phyloP scores from a whole-genome alignment of 1,140 invertebrate species.

The Sminthurides bifidus region DNA sequence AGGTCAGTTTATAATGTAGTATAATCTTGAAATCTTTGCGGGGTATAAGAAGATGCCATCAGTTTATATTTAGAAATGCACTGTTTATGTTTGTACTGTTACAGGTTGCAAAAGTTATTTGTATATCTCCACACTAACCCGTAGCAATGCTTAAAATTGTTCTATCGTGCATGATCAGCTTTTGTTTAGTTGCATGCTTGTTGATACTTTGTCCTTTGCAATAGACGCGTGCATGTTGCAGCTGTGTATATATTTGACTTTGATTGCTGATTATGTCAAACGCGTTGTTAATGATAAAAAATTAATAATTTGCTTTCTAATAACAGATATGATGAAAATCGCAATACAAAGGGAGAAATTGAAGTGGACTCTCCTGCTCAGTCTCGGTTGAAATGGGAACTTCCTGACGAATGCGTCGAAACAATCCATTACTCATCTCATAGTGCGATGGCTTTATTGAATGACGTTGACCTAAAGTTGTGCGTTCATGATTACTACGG shows the following conservation, averaged over 20 bases:
- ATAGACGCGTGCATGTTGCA: not conserved
- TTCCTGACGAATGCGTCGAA: constrained; percentile 48
- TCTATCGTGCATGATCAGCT: not conserved
- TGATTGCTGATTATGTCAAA: constrained; percentile 10
- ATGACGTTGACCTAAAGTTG: constrained; percentile 77
- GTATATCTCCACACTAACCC: too few relatives aligned
- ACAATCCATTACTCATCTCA: constrained; percentile 47
- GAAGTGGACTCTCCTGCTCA: constrained; percentile 65
- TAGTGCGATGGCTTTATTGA: constrained; percentile 44
- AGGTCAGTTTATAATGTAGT: too few relatives aligned
- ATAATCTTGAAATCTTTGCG: too few relatives aligned
- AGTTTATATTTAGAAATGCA: too few relatives aligned
- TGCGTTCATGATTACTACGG: constrained; percentile 73
- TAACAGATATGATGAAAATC: constrained; percentile 67
- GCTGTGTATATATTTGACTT: not conserved
- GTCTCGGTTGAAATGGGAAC: constrained; percentile 73
- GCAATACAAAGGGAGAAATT: constrained; percentile 60
- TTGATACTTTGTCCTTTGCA: not conserved
- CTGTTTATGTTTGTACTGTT: too few relatives aligned
- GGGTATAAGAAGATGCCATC: too few relatives aligned
- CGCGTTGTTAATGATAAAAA: not conserved
- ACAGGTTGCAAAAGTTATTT: too few relatives aligned
- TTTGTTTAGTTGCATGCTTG: too few relatives aligned
- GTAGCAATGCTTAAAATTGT: not conserved
- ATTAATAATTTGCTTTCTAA: not conserved